Evolutionary conservation across 1,140 invertebrate genomes (phyloP).

Genomic region (Lycorma delicatula): DNA sequence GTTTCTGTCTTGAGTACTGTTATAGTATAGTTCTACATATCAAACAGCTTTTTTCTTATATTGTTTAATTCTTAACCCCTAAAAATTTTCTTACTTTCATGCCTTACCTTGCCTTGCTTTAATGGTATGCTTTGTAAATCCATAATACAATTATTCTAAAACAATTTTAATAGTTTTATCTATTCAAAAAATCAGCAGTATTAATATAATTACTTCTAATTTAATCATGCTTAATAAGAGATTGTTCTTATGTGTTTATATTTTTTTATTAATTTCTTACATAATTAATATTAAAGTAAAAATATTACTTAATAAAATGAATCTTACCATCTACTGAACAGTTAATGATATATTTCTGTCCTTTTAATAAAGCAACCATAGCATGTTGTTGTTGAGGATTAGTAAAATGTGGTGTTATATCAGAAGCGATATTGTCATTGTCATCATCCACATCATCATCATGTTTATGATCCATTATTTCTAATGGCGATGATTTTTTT

Average conservation of each 20-base stretch:
- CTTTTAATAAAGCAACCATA: constrained; percentile 10
- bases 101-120: too few relatives aligned
- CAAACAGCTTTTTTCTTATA: too few relatives aligned
- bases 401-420: constrained; percentile 7
- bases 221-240: not conserved
- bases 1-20: too few relatives aligned
- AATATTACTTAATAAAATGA: not conserved
- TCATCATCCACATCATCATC: constrained; percentile 10
- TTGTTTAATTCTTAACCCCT: too few relatives aligned
- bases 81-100: too few relatives aligned
- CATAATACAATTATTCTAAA: not conserved
- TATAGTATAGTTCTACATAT: too few relatives aligned
- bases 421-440: not conserved
- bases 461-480: constrained; percentile 7
- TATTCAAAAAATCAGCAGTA: not conserved
- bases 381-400: constrained; percentile 17
- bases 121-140: too few relatives aligned
- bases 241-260: not conserved
- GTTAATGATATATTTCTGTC: constrained; percentile 9
- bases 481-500: constrained; percentile 1
- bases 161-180: not conserved
- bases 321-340: constrained; percentile 18
- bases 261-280: not conserved
- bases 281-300: not conserved
- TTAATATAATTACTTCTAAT: not conserved